Percentiles rank a stretch among this genome's conserved stretches.
Evolutionary conservation across 1,140 invertebrate species (phyloP).

Genomic region (Trachymyrmex septentrionalis): DNA sequence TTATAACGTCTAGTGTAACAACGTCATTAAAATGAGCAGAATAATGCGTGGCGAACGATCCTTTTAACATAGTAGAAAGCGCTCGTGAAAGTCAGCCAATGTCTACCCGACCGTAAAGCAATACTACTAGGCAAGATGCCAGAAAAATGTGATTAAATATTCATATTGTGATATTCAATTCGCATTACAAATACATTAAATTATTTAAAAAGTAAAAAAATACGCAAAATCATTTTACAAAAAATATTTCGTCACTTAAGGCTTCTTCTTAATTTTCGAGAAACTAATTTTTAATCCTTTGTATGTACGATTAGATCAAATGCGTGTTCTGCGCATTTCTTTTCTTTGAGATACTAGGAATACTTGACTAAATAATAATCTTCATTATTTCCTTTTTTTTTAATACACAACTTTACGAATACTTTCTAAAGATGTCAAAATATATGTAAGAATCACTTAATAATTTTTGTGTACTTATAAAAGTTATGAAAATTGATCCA

Average conservation of each 20-base stretch:
- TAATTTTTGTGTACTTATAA: too few species aligned
- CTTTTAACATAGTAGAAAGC: constrained; percentile 41
- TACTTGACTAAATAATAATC: too few species aligned
- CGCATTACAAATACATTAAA: background rate
- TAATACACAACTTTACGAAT: too few species aligned
- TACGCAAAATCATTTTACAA: background rate
- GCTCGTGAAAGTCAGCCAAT: constrained; percentile 3
- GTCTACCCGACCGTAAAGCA: background rate
- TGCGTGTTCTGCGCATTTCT: too few species aligned
- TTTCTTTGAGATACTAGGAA: too few species aligned
- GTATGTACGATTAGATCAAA: too few species aligned
- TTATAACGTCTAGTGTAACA: background rate
- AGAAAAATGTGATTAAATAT: constrained; percentile 33
- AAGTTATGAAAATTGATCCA: too few species aligned
- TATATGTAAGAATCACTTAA: too few species aligned
- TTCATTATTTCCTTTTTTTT: too few species aligned
- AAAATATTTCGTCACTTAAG: background rate
- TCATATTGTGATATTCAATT: background rate
- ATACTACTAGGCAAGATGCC: constrained; percentile 6
- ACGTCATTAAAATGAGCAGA: constrained; percentile 33
- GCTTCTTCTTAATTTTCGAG: background rate
- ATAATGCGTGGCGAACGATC: background rate
- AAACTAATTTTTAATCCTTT: background rate
- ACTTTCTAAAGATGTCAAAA: too few species aligned
- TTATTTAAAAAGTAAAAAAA: background rate